Evolutionary conservation across 1,140 invertebrate genomes (phyloP).

Genomic region (Brachionus calyciflorus): DNA sequence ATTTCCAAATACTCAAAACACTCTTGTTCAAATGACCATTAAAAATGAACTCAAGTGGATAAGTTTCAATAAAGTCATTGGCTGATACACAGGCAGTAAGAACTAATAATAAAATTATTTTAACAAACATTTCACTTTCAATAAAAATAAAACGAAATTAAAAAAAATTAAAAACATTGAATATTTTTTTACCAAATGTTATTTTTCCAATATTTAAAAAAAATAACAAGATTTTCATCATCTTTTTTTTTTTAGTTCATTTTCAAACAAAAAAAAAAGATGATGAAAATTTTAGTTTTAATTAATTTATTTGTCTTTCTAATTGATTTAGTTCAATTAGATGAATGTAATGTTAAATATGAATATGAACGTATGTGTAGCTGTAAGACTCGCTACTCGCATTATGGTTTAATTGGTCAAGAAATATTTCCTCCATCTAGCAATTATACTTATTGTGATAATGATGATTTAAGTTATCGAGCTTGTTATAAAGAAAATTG

Average conservation of each 20-base stretch:
- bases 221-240: no score
- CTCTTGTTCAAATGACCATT: neutral
- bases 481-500: conserved; percentile 16
- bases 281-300: neutral
- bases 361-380: conserved; percentile 18
- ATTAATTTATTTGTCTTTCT: neutral
- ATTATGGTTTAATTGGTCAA: neutral
- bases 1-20: neutral
- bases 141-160: no score
- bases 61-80: neutral
- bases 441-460: conserved; percentile 14
- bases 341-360: conserved; percentile 9
- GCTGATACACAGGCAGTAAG: neutral
- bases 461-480: conserved; percentile 21
- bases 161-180: neutral
- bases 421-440: neutral
- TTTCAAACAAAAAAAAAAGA: no score
- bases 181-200: neutral
- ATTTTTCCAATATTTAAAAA: neutral
- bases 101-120: neutral
- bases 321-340: neutral
- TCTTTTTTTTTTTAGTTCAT: no score
- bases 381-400: neutral
- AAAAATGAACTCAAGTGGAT: neutral
- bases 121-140: neutral